Evolutionary conservation across 2,113 vertebrate genomes (phyloP).

Genomic region (Oncorhynchus keta): DNA sequence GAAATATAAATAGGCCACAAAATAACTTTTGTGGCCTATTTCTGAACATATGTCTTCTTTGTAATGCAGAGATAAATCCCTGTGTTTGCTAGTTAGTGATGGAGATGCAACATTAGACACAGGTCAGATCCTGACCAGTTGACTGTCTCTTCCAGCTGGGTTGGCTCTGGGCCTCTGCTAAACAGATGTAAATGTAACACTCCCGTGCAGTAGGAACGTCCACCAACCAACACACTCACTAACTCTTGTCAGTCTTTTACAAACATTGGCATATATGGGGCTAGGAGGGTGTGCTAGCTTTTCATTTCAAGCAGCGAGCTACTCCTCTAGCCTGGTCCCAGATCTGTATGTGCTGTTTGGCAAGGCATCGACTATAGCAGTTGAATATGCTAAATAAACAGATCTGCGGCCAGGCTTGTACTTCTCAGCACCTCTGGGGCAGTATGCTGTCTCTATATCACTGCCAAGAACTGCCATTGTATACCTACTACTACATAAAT

Average conservation of each 20-base stretch:
- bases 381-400: too few species aligned
- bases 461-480: too few species aligned
- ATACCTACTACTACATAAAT: too few species aligned
- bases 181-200: slow-evolving; percentile 55
- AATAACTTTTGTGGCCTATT: neutral
- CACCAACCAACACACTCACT: slow-evolving; percentile 32
- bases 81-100: slow-evolving; percentile 4
- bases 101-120: slow-evolving; percentile 35
- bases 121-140: slow-evolving; percentile 25
- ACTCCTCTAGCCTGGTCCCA: too few species aligned
- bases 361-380: too few species aligned
- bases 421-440: neutral
- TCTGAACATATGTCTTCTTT: neutral
- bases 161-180: slow-evolving; percentile 26
- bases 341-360: too few species aligned
- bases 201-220: slow-evolving; percentile 29
- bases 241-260: slow-evolving; percentile 49
- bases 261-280: slow-evolving; percentile 74
- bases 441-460: too few species aligned
- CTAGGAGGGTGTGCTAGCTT: neutral
- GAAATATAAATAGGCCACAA: too few species aligned
- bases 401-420: too few species aligned
- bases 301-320: neutral
- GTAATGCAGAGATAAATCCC: slow-evolving; percentile 22
- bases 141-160: slow-evolving; percentile 32